Conservation (phyloP, 2,888 invertebrate genomes). For the Drepana falcataria region DNA sequence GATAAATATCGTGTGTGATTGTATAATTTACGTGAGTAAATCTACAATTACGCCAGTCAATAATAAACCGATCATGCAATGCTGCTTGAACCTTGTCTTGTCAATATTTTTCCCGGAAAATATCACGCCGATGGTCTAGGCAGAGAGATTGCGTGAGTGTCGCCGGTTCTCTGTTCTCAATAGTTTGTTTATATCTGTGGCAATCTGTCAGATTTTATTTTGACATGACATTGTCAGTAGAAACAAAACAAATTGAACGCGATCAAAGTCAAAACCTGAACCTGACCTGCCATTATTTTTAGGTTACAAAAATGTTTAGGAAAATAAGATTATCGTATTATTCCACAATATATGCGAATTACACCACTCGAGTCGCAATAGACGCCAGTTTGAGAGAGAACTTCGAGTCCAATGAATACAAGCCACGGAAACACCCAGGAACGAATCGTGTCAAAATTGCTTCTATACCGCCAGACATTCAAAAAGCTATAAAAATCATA, state of each 20-base stretch:
- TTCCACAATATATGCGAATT: conserved; percentile 36
- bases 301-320: conserved; percentile 57
- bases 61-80: too few relatives aligned
- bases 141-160: too few relatives aligned
- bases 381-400: conserved; percentile 66
- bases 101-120: too few relatives aligned
- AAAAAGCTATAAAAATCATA: conserved; percentile 74
- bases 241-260: not conserved
- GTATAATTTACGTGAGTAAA: too few relatives aligned
- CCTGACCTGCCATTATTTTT: not conserved
- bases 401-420: conserved; percentile 73
- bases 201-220: not conserved
- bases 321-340: conserved; percentile 43
- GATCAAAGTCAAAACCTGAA: too few relatives aligned
- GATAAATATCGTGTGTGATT: too few relatives aligned
- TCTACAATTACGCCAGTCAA: too few relatives aligned
- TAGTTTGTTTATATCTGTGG: too few relatives aligned
- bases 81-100: too few relatives aligned
- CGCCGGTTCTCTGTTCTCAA: too few relatives aligned
- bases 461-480: conserved; percentile 79
- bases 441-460: conserved; percentile 73
- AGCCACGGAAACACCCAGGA: conserved; percentile 87
- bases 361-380: conserved; percentile 66
- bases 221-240: not conserved
- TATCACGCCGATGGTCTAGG: too few relatives aligned